Evolutionary conservation across 1,140 invertebrate genomes (phyloP).

Genomic region (Aleiodes sp.): DNA sequence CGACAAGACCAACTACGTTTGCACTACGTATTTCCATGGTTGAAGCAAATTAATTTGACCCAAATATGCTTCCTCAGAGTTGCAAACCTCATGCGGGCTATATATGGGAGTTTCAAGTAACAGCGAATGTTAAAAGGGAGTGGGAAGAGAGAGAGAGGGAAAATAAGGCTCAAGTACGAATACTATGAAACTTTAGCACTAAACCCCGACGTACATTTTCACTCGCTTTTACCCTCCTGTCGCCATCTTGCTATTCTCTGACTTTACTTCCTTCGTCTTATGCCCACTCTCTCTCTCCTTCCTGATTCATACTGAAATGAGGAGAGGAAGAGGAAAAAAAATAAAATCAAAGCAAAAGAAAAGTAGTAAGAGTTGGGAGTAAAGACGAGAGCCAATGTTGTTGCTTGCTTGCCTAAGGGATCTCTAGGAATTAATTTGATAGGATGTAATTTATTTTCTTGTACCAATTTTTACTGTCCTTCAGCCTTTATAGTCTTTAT

Average conservation of each 20-base stretch:
- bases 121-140: conserved; percentile 7
- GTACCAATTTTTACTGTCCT: no score
- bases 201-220: background rate
- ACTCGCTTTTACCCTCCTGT: background rate
- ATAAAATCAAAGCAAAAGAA: no score
- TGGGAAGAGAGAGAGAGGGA: background rate
- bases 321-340: no score
- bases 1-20: background rate
- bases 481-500: no score
- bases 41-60: conserved; percentile 34
- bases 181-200: conserved; percentile 18
- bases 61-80: conserved; percentile 24
- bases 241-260: conserved; percentile 12
- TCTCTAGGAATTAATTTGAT: no score
- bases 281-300: no score
- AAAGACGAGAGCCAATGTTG: no score
- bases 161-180: background rate
- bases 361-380: no score
- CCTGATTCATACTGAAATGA: no score
- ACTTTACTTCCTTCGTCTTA: conserved; percentile 4
- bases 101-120: conserved; percentile 21
- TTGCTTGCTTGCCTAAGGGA: no score
- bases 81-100: conserved; percentile 14
- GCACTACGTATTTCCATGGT: conserved; percentile 26
- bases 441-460: no score